Percentiles rank a stretch among this genome's conserved stretches.
These are phyloP conservation scores for Sula dactylatra DNA, from an alignment of 2,113 vertebrate genomes.

Conservation along the genomic window DNA sequence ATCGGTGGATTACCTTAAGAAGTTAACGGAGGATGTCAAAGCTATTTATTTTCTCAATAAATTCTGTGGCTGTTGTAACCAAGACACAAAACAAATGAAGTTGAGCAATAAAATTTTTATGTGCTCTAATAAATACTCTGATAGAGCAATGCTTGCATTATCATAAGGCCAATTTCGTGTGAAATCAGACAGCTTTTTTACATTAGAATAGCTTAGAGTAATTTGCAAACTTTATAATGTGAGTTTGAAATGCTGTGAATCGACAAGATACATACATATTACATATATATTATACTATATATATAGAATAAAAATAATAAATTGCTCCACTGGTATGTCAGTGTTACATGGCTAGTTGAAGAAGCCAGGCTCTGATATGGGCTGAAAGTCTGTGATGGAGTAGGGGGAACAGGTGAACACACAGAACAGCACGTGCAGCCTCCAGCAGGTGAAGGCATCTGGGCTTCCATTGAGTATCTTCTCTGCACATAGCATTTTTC, in stretches of 20 bases:
- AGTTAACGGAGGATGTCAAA: constrained; percentile 5
- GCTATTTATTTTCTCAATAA: constrained; percentile 46
- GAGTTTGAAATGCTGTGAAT: constrained; percentile 65
- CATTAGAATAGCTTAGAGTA: constrained; percentile 24
- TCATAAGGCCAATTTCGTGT: constrained; percentile 26
- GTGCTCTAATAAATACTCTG: constrained; percentile 39
- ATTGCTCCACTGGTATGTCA: not conserved
- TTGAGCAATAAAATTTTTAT: constrained; percentile 61
- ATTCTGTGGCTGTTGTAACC: constrained; percentile 58
- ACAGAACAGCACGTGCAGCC: not conserved
- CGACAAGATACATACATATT: not conserved
- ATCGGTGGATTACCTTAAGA: not conserved
- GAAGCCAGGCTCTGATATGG: not conserved
- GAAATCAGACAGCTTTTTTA: constrained; percentile 54
- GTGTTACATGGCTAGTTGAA: not conserved
- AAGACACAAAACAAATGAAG: constrained; percentile 40
- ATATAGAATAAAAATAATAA: not conserved
- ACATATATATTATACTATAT: not conserved
- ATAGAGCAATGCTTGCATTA: constrained; percentile 36
- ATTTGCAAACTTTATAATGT: constrained; percentile 44
- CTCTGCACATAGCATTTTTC: not conserved
- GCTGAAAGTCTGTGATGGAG: not conserved
- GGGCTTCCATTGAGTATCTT: not conserved
- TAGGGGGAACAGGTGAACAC: not conserved
- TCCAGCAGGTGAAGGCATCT: not conserved